Evolutionary conservation across 2,888 invertebrate genomes (phyloP), one percentile per base, ranked within the genome.

Genomic region (Dorcus hopei): DNA sequence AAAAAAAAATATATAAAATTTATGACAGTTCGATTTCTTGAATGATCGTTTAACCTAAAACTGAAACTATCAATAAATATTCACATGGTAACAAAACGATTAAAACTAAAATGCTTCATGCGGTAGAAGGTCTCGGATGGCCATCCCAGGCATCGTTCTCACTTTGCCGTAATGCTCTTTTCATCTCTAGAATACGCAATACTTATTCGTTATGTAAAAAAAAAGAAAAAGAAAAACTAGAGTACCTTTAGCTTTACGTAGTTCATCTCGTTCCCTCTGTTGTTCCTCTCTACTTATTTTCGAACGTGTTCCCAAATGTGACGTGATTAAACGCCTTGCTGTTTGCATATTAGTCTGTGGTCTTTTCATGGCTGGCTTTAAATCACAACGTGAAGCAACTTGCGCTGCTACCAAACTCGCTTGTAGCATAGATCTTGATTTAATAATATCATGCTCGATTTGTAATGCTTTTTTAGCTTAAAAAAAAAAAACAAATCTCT

Each of bases 141-240:
- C 78, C 78, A 62, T 78, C 77, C 78, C 78, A 78, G 16, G 78
- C 78, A 65, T 77, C 77, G 57, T 69, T 71, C 65, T 77, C 76
- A 59, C 72, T 76, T 66, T 78, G 75, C 56, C 69, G 70, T 54
- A 72, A 70, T 52, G 71, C 63, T 49, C 65, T 61, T 53, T 72
- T 74, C 65, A 72, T 59, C 68, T 76, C 77, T 76, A 53, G 9
- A 52, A 61, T 41, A 38, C 3, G 9, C 52, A 58, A 51, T 45
- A 48, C n/a, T 43, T 47, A 40, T 9, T 38, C 38, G 2, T 19
- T 19, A 33, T 33, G 0, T 33, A 33, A 7, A 26, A 26, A 26
- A 56, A 16, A 50, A 60, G 42, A 41, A 4, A 14, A 54, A 57
- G 49, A 45, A 41, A 48, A 26, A n/a, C 40, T 58, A 43, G 9